These are phyloP conservation scores for Podabrus alpinus DNA, from an alignment of 2,888 invertebrate genomes.

Conservation along the genomic window DNA sequence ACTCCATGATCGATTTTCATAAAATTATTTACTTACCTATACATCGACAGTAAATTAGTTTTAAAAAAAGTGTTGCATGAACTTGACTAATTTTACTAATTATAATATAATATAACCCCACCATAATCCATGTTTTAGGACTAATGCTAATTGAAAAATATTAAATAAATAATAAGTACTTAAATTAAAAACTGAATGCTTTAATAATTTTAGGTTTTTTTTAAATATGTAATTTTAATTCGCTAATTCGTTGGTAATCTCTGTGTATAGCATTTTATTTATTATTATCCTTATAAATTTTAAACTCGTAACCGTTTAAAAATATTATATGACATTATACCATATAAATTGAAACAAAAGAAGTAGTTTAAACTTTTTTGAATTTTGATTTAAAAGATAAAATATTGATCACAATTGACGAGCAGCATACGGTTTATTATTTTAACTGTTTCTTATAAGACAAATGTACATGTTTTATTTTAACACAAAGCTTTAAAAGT, in stretches of 20 bases:
- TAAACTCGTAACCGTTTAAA: neutral
- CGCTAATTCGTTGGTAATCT: neutral
- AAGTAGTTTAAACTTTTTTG: neutral
- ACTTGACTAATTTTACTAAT: too few relatives aligned
- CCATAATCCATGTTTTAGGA: too few relatives aligned
- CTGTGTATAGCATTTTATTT: neutral
- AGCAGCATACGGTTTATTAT: neutral
- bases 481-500: constrained; percentile 5
- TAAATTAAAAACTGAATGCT: too few relatives aligned
- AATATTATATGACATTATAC: neutral
- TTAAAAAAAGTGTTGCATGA: too few relatives aligned
- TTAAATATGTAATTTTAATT: neutral
- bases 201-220: too few relatives aligned
- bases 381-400: neutral
- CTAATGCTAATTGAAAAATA: too few relatives aligned
- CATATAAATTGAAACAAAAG: neutral
- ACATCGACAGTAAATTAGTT: too few relatives aligned
- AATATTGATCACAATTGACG: neutral
- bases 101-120: too few relatives aligned
- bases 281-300: neutral
- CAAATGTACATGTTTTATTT: constrained; percentile 26
- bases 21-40: too few relatives aligned
- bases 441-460: constrained; percentile 12
- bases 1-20: too few relatives aligned
- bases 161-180: too few relatives aligned